Evolutionary conservation across 2,797 vertebrate species (phyloP), one percentile per base, ranked within the genome.

Genomic region (Ceyx erithaca): DNA sequence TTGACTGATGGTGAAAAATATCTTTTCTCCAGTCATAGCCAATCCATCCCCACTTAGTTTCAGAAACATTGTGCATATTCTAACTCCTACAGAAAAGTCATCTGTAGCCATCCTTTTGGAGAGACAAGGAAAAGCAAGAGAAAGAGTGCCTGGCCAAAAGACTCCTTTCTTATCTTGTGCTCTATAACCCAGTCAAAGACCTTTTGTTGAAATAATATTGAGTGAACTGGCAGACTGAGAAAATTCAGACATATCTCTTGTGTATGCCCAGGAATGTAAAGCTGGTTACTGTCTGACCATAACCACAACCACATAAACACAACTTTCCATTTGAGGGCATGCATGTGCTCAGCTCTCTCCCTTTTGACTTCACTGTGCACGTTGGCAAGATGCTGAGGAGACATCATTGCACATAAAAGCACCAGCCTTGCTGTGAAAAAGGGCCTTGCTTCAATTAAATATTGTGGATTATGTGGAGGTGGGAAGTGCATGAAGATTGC

Each of bases 271-370:
- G 89, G 89, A 96, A 94, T 90, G 90, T 66, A 73, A 43, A 80
- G 92, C 75, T 97, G 94, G 94, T 89, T 92, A 89, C 78, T 88
- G 71, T 72, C 82, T 1, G 41, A 96, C 96, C 96, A 94, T 84
- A 91, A 96, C 94, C 95, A 95, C 93, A 96, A 96, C 90, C 96
- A 95, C 85, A 93, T 79, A 95, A 95, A 95, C 92, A 95, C 79
- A 96, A 75, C 85, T 96, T 96, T 92, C 92, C 91, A 93, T 96
- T 90, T 92, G 92, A 94, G 95, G 64, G 67, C 73, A 59, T 59
- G 68, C 73, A 80, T 73, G 90, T 84, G 79, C 82, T 95, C 69
- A 12, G 58, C 81, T 77, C n/a, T 82, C 82, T 64, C 79, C 84
- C 85, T 84, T 80, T 89, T 78, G 58, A 68, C 85, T 68, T 92